Conservation (phyloP, 2,113 vertebrate species). For the Natator depressus region DNA sequence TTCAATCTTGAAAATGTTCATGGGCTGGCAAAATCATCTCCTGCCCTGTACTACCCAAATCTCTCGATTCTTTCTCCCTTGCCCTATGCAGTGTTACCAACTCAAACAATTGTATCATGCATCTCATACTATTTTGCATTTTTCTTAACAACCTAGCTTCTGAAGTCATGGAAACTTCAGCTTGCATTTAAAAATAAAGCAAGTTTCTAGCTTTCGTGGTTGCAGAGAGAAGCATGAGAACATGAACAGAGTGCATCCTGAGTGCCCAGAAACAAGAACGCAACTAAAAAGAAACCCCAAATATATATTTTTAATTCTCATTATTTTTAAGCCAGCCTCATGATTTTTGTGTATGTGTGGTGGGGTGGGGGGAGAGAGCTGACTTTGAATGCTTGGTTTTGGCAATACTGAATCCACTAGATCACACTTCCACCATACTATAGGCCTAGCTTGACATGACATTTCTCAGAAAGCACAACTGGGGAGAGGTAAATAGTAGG, state of each 20-base stretch:
- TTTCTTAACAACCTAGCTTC: background rate
- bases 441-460: too few species aligned
- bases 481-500: too few species aligned
- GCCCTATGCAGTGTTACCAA: background rate
- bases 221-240: too few species aligned
- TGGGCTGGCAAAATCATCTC: too few species aligned
- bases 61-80: background rate
- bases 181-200: background rate
- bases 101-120: background rate
- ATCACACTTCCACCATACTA: too few species aligned
- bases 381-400: too few species aligned
- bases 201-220: background rate
- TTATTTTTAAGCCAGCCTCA: background rate
- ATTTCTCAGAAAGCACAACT: too few species aligned
- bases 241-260: background rate
- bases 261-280: background rate
- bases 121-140: background rate
- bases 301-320: background rate
- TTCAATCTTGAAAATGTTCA: too few species aligned
- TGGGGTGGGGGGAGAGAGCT: too few species aligned
- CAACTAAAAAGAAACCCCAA: background rate
- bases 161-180: background rate
- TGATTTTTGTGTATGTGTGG: background rate
- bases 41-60: background rate
- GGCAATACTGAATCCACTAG: too few species aligned